A percentile compares a stretch with the other conserved stretches of the same genome.
phyloP scores from a whole-genome alignment of 1,140 invertebrate species.

The Thaumetopoea pityocampa region DNA sequence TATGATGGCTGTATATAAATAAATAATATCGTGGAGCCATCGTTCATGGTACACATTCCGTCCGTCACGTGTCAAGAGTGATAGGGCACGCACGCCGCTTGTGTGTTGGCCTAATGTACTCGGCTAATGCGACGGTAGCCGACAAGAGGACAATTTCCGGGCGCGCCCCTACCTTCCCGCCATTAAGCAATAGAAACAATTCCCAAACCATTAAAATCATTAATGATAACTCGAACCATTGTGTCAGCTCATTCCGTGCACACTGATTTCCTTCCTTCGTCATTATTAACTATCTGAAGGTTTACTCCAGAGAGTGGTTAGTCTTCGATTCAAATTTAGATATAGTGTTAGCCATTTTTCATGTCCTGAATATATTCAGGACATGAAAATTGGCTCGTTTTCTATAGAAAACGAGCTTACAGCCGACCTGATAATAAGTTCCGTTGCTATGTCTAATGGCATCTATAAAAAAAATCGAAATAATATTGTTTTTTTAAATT shows the following conservation, averaged over 20 bases:
- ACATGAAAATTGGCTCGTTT: too few relatives aligned
- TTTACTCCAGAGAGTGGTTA: conserved; percentile 18
- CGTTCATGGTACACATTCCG: conserved; percentile 14
- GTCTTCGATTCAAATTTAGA: conserved; percentile 4
- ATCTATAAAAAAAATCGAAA: too few relatives aligned
- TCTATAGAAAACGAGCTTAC: too few relatives aligned
- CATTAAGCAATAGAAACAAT: conserved; percentile 67
- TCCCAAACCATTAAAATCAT: conserved; percentile 61
- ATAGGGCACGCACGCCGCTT: conserved; percentile 48
- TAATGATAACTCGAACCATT: conserved; percentile 43
- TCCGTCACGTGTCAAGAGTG: conserved; percentile 48
- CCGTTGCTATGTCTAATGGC: too few relatives aligned
- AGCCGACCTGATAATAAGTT: too few relatives aligned
- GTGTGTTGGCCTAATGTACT: conserved; percentile 57
- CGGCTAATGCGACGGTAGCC: conserved; percentile 54
- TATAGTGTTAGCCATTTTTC: too few relatives aligned
- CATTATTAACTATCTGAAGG: conserved; percentile 30
- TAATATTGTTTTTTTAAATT: too few relatives aligned
- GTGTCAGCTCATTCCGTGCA: conserved; percentile 25
- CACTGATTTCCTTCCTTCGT: conserved; percentile 39
- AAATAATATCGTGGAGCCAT: conserved; percentile 30
- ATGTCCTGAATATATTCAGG: too few relatives aligned
- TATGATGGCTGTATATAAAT: too few relatives aligned
- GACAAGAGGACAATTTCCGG: conserved; percentile 71
- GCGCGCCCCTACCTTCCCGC: conserved; percentile 56